These are phyloP conservation scores for Gobionotothen gibberifrons DNA, from an alignment of 2,797 vertebrate genomes.

Conservation along the genomic window DNA sequence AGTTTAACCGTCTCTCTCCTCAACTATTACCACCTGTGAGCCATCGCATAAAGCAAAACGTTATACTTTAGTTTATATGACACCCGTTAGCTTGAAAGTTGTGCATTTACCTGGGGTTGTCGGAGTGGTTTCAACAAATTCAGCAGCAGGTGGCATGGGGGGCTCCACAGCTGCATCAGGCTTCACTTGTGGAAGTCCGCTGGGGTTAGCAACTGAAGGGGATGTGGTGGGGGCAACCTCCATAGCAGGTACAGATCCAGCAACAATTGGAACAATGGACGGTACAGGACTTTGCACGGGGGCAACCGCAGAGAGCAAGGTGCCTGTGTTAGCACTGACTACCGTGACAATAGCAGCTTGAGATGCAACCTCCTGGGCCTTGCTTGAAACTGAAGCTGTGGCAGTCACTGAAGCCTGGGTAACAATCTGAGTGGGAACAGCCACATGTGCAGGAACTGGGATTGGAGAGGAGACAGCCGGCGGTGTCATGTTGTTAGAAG, in stretches of 20 bases:
- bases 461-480: constrained; percentile 64
- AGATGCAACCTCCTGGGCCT: constrained; percentile 51
- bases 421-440: constrained; percentile 52
- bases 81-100: background rate
- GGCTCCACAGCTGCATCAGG: constrained; percentile 61
- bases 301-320: constrained; percentile 64
- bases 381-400: constrained; percentile 56
- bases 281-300: constrained; percentile 68
- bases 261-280: constrained; percentile 68
- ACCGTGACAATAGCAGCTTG: constrained; percentile 62
- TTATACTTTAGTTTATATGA: background rate
- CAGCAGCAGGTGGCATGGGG: constrained; percentile 42
- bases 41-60: background rate
- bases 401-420: constrained; percentile 52
- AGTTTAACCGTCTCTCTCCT: too few relatives aligned
- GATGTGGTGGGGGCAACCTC: constrained; percentile 58
- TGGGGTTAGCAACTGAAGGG: constrained; percentile 58
- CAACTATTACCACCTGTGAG: too few relatives aligned
- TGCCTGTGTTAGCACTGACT: constrained; percentile 51
- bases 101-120: constrained; percentile 74
- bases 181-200: constrained; percentile 50
- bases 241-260: constrained; percentile 62
- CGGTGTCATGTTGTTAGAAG: constrained; percentile 49
- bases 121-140: constrained; percentile 60
- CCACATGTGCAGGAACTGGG: constrained; percentile 53